Evolutionary conservation across 2,888 invertebrate genomes (phyloP).

Genomic region (Phytoseiulus persimilis): DNA sequence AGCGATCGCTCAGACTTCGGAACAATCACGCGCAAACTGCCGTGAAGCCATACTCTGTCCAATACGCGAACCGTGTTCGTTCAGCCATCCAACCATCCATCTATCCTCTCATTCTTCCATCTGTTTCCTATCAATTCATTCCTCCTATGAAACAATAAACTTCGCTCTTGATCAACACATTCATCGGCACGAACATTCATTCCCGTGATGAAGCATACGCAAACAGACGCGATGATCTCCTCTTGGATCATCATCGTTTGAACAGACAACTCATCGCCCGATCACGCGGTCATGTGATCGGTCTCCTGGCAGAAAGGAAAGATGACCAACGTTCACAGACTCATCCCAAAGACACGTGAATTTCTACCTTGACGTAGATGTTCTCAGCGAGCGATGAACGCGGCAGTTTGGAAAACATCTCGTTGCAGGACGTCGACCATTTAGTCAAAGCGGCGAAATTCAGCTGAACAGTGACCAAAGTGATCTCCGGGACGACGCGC

Average conservation of each 20-base stretch:
- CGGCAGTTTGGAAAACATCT: too few species aligned
- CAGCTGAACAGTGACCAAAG: neutral
- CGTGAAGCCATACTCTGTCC: neutral
- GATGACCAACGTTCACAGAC: neutral
- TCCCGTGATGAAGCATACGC: neutral
- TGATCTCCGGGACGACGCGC: neutral
- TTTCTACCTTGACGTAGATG: too few species aligned
- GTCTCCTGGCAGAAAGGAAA: neutral
- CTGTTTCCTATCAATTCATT: neutral
- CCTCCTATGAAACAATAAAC: neutral
- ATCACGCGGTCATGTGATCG: neutral
- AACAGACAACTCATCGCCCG: neutral
- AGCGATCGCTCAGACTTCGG: too few species aligned
- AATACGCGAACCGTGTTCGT: neutral
- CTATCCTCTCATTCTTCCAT: neutral
- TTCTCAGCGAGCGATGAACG: too few species aligned
- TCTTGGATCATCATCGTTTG: too few species aligned
- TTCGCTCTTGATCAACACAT: neutral
- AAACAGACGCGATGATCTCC: neutral
- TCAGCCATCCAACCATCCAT: neutral
- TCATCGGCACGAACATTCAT: neutral
- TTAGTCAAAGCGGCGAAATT: neutral
- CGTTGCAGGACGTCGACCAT: neutral
- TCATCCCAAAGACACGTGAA: too few species aligned
- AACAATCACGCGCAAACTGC: too few species aligned